phyloP scores from a whole-genome alignment of 2,888 invertebrate species.

The Venusia cambrica region DNA sequence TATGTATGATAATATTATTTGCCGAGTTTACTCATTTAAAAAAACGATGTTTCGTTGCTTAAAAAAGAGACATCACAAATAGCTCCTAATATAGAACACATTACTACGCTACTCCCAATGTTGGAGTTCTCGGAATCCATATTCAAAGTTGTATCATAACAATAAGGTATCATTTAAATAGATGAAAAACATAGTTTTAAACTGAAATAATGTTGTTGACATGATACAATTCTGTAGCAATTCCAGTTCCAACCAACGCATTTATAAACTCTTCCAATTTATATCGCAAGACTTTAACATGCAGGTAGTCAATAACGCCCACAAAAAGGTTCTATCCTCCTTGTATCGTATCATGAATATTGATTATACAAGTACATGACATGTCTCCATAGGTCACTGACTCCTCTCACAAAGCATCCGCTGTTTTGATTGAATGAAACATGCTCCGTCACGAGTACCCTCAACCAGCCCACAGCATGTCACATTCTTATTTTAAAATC shows the following conservation, averaged over 20 bases:
- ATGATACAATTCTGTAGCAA: slow-evolving; percentile 23
- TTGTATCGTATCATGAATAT: slow-evolving; percentile 46
- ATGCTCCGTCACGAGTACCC: slow-evolving; percentile 36
- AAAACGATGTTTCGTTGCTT: no score
- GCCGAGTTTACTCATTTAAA: no score
- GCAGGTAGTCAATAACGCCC: slow-evolving; percentile 21
- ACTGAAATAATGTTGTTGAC: slow-evolving; percentile 27
- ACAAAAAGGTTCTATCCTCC: slow-evolving; percentile 19
- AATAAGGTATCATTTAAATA: slow-evolving; percentile 20
- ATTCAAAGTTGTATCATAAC: slow-evolving; percentile 5
- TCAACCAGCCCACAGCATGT: slow-evolving; percentile 27
- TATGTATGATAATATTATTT: no score
- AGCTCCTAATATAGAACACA: no score
- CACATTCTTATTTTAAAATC: slow-evolving; percentile 44
- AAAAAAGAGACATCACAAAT: no score
- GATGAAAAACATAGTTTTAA: slow-evolving; percentile 11
- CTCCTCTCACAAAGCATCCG: slow-evolving; percentile 47
- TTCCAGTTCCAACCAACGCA: slow-evolving; percentile 7
- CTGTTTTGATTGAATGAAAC: slow-evolving; percentile 65
- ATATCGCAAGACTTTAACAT: slow-evolving; percentile 12
- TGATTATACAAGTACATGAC: slow-evolving; percentile 37
- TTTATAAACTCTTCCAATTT: slow-evolving; percentile 3
- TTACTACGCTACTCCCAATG: no score
- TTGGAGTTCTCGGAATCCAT: no score
- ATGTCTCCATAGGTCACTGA: slow-evolving; percentile 42